Evolutionary conservation across 2,797 vertebrate genomes (phyloP).

Genomic region (Lagocephalus sceleratus): DNA sequence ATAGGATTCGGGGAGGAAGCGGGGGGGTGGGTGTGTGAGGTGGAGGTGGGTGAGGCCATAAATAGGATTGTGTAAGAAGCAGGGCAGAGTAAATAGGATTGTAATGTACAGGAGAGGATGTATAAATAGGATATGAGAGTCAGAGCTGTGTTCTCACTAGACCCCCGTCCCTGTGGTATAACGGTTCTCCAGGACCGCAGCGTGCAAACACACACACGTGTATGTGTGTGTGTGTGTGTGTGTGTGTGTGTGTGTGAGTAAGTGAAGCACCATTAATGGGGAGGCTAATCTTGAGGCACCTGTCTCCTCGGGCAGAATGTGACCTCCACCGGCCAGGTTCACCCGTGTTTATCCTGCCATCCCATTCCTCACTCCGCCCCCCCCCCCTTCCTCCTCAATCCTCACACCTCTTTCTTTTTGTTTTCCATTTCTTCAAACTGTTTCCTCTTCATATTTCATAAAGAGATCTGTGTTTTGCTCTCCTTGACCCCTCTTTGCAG

Average conservation of each 20-base stretch:
- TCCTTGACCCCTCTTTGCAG: conserved; percentile 42
- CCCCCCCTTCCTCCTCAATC: conserved; percentile 36
- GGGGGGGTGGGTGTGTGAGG: conserved; percentile 18
- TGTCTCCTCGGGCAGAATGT: conserved; percentile 74
- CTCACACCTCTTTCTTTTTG: conserved; percentile 20
- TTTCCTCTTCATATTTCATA: conserved; percentile 25
- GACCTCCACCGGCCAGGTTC: conserved; percentile 74
- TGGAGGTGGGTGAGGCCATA: conserved; percentile 58
- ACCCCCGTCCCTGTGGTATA: conserved; percentile 61
- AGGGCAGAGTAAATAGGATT: conserved; percentile 73
- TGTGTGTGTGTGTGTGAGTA: conserved; percentile 20
- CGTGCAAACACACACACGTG: conserved; percentile 19
- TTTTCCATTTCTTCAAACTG: conserved; percentile 20
- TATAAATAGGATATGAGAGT: conserved; percentile 76
- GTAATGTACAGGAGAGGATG: conserved; percentile 73
- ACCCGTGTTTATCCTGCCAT: conserved; percentile 63
- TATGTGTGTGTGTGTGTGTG: conserved; percentile 24
- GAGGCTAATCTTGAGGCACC: conserved; percentile 71
- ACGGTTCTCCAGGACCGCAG: conserved; percentile 48
- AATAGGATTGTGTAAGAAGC: conserved; percentile 75
- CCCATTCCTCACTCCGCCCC: conserved; percentile 40
- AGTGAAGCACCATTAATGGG: conserved; percentile 71
- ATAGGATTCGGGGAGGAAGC: conserved; percentile 63
- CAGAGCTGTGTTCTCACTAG: conserved; percentile 70
- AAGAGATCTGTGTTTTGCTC: conserved; percentile 12